Conservation (phyloP, 1,140 invertebrate species). For the Armadillidium nasatum region DNA sequence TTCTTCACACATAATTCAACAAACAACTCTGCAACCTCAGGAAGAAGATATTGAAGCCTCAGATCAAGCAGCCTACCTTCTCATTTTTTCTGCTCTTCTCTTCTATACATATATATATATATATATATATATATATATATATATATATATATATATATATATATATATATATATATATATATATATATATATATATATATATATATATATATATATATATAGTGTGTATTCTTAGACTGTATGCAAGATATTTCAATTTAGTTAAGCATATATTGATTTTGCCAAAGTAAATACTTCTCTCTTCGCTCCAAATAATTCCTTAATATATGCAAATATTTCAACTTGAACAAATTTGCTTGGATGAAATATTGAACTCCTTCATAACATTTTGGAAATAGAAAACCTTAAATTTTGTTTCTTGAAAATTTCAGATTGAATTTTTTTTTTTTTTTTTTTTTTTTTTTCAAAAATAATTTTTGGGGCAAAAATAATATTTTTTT, state of each 20-base stretch:
- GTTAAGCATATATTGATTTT: slow-evolving; percentile 14
- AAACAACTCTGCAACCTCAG: too few relatives aligned
- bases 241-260: slow-evolving; percentile 1
- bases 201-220: background rate
- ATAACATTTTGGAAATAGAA: background rate
- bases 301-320: background rate
- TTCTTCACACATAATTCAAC: too few relatives aligned
- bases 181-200: slow-evolving; percentile 10
- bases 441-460: background rate
- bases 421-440: background rate
- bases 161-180: too few relatives aligned
- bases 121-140: too few relatives aligned
- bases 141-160: too few relatives aligned
- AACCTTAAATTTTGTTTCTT: background rate
- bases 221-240: too few relatives aligned
- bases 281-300: background rate
- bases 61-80: too few relatives aligned
- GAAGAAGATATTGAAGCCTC: too few relatives aligned
- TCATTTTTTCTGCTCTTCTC: too few relatives aligned
- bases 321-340: slow-evolving; percentile 4
- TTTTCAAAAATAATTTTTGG: background rate
- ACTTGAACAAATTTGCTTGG: background rate
- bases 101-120: too few relatives aligned
- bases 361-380: background rate
- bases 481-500: too few relatives aligned